These are phyloP conservation scores for Ligdia adustata DNA, from an alignment of 2,888 invertebrate species.

Conservation along the genomic window DNA sequence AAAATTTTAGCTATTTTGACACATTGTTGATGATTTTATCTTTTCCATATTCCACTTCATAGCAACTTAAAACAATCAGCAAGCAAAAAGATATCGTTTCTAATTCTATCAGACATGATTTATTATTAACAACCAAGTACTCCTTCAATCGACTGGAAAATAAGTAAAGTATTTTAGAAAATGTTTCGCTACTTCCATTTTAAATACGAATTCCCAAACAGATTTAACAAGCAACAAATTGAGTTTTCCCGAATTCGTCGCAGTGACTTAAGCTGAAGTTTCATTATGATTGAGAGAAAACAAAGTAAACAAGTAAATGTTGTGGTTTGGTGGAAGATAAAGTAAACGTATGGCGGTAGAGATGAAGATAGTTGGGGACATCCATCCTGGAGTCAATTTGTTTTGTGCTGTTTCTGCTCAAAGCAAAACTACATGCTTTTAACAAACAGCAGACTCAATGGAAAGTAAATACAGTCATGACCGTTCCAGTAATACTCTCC, in stretches of 20 bases:
- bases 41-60: no score
- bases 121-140: no score
- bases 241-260: constrained; percentile 12
- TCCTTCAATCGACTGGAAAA: not conserved
- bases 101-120: no score
- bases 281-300: constrained; percentile 23
- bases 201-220: constrained; percentile 10
- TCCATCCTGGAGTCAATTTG: constrained; percentile 18
- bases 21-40: no score
- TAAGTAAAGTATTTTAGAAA: no score
- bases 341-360: constrained; percentile 14
- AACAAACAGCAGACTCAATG: no score
- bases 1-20: no score
- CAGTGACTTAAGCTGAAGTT: constrained; percentile 5
- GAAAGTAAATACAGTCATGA: no score
- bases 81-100: no score
- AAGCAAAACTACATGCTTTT: no score
- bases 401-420: constrained; percentile 13
- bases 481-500: no score
- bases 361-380: constrained; percentile 19
- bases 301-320: constrained; percentile 24
- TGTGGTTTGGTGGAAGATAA: constrained; percentile 25
- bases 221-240: constrained; percentile 12
- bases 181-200: not conserved
- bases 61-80: no score